phyloP scores from a whole-genome alignment of 1,140 invertebrate species.

The Euura lappo region DNA sequence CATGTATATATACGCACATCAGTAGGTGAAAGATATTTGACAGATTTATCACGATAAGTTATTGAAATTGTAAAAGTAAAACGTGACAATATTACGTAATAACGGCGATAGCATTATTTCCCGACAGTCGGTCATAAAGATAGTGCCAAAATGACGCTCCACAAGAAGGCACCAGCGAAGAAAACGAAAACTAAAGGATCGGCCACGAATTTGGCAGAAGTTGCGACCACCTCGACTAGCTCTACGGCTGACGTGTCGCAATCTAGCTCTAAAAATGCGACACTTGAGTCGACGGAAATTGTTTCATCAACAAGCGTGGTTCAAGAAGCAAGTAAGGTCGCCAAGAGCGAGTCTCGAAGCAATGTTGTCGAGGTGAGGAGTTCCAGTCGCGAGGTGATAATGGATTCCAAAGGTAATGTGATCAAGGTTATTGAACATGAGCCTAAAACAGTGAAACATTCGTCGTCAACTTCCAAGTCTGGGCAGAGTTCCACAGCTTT shows the following conservation, averaged over 20 bases:
- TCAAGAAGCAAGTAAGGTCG: constrained; percentile 41
- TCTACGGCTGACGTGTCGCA: not conserved
- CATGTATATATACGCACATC: no score
- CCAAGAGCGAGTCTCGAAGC: constrained; percentile 40
- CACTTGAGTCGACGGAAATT: constrained; percentile 32
- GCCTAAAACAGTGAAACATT: constrained; percentile 28
- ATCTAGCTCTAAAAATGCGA: not conserved
- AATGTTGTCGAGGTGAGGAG: constrained; percentile 45
- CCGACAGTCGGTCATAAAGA: not conserved
- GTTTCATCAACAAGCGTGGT: constrained; percentile 43
- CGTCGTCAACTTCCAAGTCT: constrained; percentile 14
- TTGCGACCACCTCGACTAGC: not conserved
- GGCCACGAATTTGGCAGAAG: not conserved
- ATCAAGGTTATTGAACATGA: constrained; percentile 43
- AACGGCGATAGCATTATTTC: not conserved
- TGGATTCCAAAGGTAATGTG: constrained; percentile 51
- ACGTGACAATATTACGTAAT: not conserved
- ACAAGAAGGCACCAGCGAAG: not conserved
- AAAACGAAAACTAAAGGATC: constrained; percentile 5
- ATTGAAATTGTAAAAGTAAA: not conserved
- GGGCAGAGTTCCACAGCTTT: constrained; percentile 38
- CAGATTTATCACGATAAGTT: no score
- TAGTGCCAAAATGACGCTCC: not conserved
- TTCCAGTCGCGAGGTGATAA: constrained; percentile 43
- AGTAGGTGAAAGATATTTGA: no score